A percentile compares a stretch with the other conserved stretches of the same genome.
These are phyloP conservation scores for Drosophila colorata DNA, from an alignment of 2,888 invertebrate species.

Conservation along the genomic window DNA sequence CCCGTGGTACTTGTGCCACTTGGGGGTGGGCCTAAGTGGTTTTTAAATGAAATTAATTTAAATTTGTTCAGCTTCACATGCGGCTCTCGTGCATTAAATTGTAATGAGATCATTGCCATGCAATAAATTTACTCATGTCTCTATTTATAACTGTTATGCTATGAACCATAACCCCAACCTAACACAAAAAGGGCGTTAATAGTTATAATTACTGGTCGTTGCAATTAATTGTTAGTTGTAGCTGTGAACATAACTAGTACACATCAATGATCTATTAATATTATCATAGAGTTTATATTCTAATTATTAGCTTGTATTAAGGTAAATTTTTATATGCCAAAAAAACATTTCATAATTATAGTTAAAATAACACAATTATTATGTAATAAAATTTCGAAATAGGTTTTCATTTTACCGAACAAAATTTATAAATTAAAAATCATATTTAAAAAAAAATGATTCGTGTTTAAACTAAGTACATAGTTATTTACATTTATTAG, in stretches of 20 bases:
- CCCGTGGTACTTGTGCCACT: constrained; percentile 58
- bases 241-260: neutral
- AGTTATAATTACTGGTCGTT: constrained; percentile 24
- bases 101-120: constrained; percentile 77
- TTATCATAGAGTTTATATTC: neutral
- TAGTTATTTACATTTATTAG: too few species aligned
- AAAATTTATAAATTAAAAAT: too few species aligned
- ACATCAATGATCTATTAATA: neutral
- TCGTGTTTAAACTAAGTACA: too few species aligned
- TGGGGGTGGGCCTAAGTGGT: constrained; percentile 80
- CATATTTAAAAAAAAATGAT: too few species aligned
- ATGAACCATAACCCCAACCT: constrained; percentile 41
- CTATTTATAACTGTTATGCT: constrained; percentile 70
- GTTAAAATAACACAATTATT: too few species aligned
- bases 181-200: constrained; percentile 55
- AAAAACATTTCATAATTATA: too few species aligned
- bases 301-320: neutral
- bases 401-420: too few species aligned
- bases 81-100: constrained; percentile 62
- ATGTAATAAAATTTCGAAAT: too few species aligned
- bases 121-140: constrained; percentile 72
- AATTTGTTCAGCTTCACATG: constrained; percentile 47
- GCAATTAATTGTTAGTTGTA: constrained; percentile 1
- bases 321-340: too few species aligned
- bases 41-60: constrained; percentile 81